A percentile compares a stretch with the other conserved stretches of the same genome.
These are phyloP conservation scores for Cactoblastis cactorum DNA, from an alignment of 2,888 invertebrate species.

Conservation along the genomic window DNA sequence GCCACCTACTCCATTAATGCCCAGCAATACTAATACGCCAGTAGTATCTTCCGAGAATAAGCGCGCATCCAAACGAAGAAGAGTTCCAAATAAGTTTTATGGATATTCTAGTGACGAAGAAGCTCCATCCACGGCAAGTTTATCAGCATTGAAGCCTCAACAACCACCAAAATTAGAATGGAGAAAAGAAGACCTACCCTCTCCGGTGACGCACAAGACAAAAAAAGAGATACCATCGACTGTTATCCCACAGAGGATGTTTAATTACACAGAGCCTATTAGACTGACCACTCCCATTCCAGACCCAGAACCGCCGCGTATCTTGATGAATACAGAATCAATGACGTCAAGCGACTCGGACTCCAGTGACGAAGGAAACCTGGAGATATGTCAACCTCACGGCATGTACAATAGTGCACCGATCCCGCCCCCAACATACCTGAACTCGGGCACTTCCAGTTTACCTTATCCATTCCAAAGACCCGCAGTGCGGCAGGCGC, in stretches of 20 bases:
- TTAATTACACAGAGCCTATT: slow-evolving; percentile 68
- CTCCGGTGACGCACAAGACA: slow-evolving; percentile 71
- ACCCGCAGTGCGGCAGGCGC: slow-evolving; percentile 70
- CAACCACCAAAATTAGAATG: slow-evolving; percentile 84
- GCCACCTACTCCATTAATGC: slow-evolving; percentile 32
- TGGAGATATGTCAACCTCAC: slow-evolving; percentile 69
- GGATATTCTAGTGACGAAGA: slow-evolving; percentile 94
- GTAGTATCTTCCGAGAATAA: slow-evolving; percentile 78
- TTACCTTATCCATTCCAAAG: slow-evolving; percentile 69
- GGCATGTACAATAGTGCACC: slow-evolving; percentile 39
- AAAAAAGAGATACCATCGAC: slow-evolving; percentile 73
- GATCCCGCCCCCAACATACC: slow-evolving; percentile 63
- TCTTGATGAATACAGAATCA: slow-evolving; percentile 69
- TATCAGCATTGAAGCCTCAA: slow-evolving; percentile 75
- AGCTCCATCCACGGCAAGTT: slow-evolving; percentile 57
- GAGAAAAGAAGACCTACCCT: slow-evolving; percentile 85
- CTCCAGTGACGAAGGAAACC: slow-evolving; percentile 75
- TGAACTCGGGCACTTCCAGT: slow-evolving; percentile 70
- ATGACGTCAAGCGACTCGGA: slow-evolving; percentile 74
- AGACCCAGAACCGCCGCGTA: slow-evolving; percentile 67
- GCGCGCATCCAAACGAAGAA: slow-evolving; percentile 87
- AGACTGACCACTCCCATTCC: slow-evolving; percentile 70
- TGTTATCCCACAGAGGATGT: slow-evolving; percentile 53
- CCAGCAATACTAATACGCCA: slow-evolving; percentile 30
- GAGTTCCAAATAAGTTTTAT: slow-evolving; percentile 92